Base-by-base conservation (phyloP, 2,888 invertebrate genomes). In the Epistrophe eligans region DNA sequence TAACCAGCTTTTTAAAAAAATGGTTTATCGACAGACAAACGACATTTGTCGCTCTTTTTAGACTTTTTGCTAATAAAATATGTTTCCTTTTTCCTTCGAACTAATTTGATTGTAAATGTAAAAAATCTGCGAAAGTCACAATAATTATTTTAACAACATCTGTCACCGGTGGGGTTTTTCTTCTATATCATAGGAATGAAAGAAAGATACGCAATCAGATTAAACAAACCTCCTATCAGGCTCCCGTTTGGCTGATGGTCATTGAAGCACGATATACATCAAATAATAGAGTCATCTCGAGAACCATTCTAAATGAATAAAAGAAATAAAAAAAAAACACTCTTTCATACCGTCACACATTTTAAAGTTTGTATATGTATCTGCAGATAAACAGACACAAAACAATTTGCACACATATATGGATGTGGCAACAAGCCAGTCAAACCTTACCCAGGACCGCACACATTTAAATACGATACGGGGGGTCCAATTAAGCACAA, bases 401-500 rank as follows among this genome's bases (percentile, higher is more conserved):
- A n/a, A 45, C 43, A 24, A 24, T 24, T 24, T 24, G 32, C 7
- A 32, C 7, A 32, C 6, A 7, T 32, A 32, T 32, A 4, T 32
- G 32, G 4, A 32, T 43, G 1, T 11, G 13, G 38, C 45, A 48
- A 67, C 60, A 77, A n/a, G 4, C 35, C 38, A 72, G 58, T 70
- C 62, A 24, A 24, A 24, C 72, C n/a, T n/a, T 62, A 19, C 45
- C 13, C 48, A 32, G 74, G 89, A 90, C 90, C 90, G 88, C 90
- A 90, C 90, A 90, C 90, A 90, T 90, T 88, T 83, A 88, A 89
- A 88, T 89, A 82, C 90, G 79, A 89, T 88, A 89, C 90, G 90
- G 90, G 90, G 90, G 90, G 90, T 89, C 90, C 90, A 90, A 90
- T 90, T 90, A 90, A 90, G 90, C 89, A 89, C 89, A 77, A 62